Conservation (phyloP, 2,113 vertebrate species). For the Myanophis thanlyinensis region DNA sequence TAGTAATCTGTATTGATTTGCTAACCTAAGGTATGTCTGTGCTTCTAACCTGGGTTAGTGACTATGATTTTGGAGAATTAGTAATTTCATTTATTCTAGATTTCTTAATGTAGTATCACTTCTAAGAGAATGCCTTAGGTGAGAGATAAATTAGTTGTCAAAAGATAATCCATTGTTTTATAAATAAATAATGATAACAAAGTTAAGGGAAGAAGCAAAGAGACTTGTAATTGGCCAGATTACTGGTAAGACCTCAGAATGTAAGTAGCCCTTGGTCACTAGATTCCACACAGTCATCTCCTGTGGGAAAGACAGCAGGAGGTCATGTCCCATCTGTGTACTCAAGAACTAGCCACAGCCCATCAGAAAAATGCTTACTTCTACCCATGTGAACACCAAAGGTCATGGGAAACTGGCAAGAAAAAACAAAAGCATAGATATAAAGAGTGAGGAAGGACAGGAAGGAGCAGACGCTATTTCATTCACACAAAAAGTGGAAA, state of each 20-base stretch:
- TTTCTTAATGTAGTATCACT: background rate
- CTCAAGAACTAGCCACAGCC: slow-evolving; percentile 7
- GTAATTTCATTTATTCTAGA: background rate
- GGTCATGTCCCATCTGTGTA: slow-evolving; percentile 18
- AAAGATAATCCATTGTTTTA: background rate
- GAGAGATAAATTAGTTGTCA: background rate
- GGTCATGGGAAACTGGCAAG: background rate
- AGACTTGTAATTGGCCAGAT: background rate
- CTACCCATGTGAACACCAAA: background rate
- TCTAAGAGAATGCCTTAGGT: background rate
- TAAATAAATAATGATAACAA: background rate
- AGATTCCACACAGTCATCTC: slow-evolving; percentile 23
- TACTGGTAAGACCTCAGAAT: slow-evolving; percentile 6
- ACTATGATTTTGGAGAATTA: background rate
- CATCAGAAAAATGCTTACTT: slow-evolving; percentile 12
- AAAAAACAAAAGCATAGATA: slow-evolving; percentile 12
- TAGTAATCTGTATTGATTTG: background rate
- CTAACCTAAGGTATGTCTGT: background rate
- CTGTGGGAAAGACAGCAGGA: slow-evolving; percentile 9
- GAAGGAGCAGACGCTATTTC: background rate
- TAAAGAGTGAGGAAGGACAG: background rate
- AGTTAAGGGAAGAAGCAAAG: background rate
- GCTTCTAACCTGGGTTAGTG: background rate
- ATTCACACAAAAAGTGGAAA: slow-evolving; percentile 23
- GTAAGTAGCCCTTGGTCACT: slow-evolving; percentile 5